Evolutionary conservation across 2,113 vertebrate genomes (phyloP).

Genomic region (Datnioides undecimradiatus): DNA sequence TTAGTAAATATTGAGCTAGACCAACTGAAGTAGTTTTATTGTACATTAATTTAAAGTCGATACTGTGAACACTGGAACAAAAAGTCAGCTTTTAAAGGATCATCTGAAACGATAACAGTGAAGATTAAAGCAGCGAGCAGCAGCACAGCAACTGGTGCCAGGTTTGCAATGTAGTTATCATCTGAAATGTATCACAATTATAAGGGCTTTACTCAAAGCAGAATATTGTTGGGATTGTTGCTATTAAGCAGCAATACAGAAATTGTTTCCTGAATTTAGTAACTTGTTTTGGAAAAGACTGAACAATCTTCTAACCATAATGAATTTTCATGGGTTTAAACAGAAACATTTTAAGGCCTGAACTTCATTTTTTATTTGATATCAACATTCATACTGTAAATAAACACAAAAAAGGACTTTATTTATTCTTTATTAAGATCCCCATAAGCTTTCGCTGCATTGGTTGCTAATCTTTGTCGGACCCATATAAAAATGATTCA

Average conservation of each 20-base stretch:
- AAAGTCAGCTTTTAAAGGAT: neutral
- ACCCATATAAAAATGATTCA: too few relatives aligned
- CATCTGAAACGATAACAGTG: neutral
- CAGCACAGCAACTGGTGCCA: neutral
- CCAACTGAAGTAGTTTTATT: neutral
- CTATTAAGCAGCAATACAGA: too few relatives aligned
- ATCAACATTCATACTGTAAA: too few relatives aligned
- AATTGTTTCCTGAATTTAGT: too few relatives aligned
- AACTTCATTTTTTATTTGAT: neutral
- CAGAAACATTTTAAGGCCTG: neutral
- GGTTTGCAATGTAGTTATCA: neutral
- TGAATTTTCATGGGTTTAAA: neutral
- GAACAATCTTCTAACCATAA: neutral
- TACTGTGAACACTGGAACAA: neutral
- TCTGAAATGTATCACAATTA: too few relatives aligned
- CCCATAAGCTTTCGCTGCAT: too few relatives aligned
- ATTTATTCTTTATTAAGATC: too few relatives aligned
- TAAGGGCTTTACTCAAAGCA: too few relatives aligned
- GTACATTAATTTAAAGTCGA: neutral
- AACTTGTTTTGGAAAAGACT: neutral
- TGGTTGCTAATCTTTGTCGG: too few relatives aligned
- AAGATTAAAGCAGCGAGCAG: too few relatives aligned
- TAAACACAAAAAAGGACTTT: too few relatives aligned
- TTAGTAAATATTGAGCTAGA: neutral
- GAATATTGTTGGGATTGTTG: too few relatives aligned